Conservation (phyloP, 2,888 invertebrate species). For the Caenorhabditis sp. region DNA sequence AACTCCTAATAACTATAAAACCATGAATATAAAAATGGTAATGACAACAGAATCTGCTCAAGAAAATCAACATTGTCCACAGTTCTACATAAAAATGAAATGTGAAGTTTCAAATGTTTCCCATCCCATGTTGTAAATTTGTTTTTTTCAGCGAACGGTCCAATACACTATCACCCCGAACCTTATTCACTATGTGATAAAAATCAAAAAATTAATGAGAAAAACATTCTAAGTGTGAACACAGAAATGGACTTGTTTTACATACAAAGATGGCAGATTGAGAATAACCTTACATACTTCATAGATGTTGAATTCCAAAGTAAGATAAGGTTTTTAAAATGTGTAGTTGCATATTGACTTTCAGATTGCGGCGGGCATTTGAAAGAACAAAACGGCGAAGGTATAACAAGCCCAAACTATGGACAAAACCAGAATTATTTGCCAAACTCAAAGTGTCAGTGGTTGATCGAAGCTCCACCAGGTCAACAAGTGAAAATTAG, state of each 20-base stretch:
- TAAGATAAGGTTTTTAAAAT: neutral
- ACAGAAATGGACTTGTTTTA: slow-evolving; percentile 33
- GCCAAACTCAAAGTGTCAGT: slow-evolving; percentile 58
- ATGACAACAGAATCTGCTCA: too few species aligned
- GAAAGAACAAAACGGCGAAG: too few species aligned
- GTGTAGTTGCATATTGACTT: slow-evolving; percentile 17
- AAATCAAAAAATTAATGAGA: neutral
- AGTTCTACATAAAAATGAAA: too few species aligned
- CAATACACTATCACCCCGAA: too few species aligned
- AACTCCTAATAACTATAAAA: too few species aligned
- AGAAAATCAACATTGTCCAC: too few species aligned
- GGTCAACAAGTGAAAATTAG: slow-evolving; percentile 31
- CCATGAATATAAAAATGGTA: too few species aligned
- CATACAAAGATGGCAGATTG: neutral
- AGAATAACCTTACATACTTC: too few species aligned
- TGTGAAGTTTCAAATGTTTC: too few species aligned
- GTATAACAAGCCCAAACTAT: slow-evolving; percentile 50
- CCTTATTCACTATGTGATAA: too few species aligned
- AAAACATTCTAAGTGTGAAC: slow-evolving; percentile 33
- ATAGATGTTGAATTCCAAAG: neutral
- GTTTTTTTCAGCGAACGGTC: too few species aligned
- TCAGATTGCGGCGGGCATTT: slow-evolving; percentile 56
- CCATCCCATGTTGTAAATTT: too few species aligned
- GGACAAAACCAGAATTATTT: slow-evolving; percentile 19
- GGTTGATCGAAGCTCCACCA: slow-evolving; percentile 64